Evolutionary conservation across 2,113 vertebrate genomes (phyloP), one percentile per base, ranked within the genome.

Genomic region (Cairina moschata): DNA sequence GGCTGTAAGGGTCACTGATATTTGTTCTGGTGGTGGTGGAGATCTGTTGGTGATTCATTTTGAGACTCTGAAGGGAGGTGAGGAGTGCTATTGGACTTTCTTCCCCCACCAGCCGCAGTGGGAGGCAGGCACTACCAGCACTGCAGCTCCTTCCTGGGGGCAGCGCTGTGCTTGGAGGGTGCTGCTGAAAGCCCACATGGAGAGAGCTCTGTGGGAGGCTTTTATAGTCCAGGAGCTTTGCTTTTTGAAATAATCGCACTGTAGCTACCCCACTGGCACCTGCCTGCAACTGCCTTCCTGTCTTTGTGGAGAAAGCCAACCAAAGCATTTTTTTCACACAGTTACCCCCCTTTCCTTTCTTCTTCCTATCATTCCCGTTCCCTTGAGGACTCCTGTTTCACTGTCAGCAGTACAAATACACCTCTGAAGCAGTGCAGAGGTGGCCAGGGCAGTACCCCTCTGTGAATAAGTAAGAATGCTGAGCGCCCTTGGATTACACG

Each of bases 401-500:
- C 40, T 69, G 52, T 36, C 50, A 67, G 40, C 7, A 0, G 12
- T 58, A 54, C 83, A 78, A 87, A 66, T 60, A 26, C 58, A 75
- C 40, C 74, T 65, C 69, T 44, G 54, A 78, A 69, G 40, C 73
- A 42, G 28, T 13, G 10, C 48, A 82, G 66, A 36, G 32, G 12
- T 1, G 4, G n/a, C 46, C 65, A 74, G 81, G 25, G 91, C 82
- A 71, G 11, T 48, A 60, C 63, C 3, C 2, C 60, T 32, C 77
- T 1, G 1, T 79, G 60, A 94, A 86, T 69, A 93, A 93, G 71
- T 73, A 86, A 86, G 80, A 88, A 75, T 34, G 34, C 83, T 79
- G 83, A 86, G 69, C 62, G 68, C 83, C 66, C 58, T 92, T 68
- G 90, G 86, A 95, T 95, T 95, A 96, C 95, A 92, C 8, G 18